A percentile compares a stretch with the other conserved stretches of the same genome.
phyloP scores from a whole-genome alignment of 2,888 invertebrate genomes.

The Bugulina stolonifera region DNA sequence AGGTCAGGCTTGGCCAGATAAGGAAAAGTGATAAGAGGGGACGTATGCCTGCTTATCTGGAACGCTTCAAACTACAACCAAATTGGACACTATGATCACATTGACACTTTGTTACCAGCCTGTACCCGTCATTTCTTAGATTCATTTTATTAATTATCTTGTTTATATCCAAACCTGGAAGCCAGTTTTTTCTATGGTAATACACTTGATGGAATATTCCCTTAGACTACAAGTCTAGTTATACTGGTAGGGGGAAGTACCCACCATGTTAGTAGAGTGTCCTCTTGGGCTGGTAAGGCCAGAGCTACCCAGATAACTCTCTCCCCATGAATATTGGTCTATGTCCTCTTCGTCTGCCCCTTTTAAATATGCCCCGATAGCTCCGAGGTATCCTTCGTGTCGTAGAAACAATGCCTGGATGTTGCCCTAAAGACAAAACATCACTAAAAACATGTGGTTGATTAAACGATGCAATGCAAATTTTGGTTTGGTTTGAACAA shows the following conservation, averaged over 20 bases:
- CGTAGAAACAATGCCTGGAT: constrained; percentile 64
- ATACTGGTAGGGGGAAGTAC: too few relatives aligned
- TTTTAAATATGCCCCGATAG: constrained; percentile 66
- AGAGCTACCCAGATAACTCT: constrained; percentile 64
- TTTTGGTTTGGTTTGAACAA: too few relatives aligned
- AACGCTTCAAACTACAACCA: constrained; percentile 59
- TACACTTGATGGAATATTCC: too few relatives aligned
- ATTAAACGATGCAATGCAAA: too few relatives aligned
- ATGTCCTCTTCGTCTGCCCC: constrained; percentile 59
- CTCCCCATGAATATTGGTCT: constrained; percentile 60
- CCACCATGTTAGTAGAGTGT: neutral
- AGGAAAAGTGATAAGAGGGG: constrained; percentile 64
- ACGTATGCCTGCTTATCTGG: constrained; percentile 59
- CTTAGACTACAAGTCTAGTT: too few relatives aligned
- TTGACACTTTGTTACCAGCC: too few relatives aligned
- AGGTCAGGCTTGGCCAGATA: constrained; percentile 69
- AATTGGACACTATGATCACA: too few relatives aligned
- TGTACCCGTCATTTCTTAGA: too few relatives aligned
- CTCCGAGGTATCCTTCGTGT: constrained; percentile 67
- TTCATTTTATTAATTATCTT: too few relatives aligned
- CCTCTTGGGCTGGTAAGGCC: constrained; percentile 7
- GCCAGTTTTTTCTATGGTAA: too few relatives aligned
- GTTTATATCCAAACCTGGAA: too few relatives aligned
- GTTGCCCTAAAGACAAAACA: constrained; percentile 55
- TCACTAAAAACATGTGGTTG: too few relatives aligned